Evolutionary conservation across 2,888 invertebrate species (phyloP).

Genomic region (Tipula unca): DNA sequence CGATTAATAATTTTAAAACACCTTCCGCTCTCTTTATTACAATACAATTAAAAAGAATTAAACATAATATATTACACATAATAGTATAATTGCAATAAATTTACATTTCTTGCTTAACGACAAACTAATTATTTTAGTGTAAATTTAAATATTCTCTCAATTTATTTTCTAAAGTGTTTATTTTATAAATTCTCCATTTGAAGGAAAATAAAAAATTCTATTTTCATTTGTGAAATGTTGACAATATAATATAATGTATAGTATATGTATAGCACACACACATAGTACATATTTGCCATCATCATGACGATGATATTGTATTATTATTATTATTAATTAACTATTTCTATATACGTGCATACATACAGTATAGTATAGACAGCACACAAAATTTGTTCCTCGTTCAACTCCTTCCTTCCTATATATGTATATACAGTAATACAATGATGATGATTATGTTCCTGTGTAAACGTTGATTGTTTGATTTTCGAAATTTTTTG

Average conservation of each 20-base stretch:
- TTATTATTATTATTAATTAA: not conserved
- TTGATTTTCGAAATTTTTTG: not conserved
- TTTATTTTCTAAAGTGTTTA: constrained; percentile 4
- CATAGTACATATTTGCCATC: not conserved
- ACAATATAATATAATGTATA: not conserved
- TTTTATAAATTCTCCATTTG: not conserved
- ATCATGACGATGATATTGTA: constrained; percentile 8
- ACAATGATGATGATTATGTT: not conserved
- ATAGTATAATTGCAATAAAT: not conserved
- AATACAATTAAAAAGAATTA: no score
- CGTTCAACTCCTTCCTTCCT: not conserved
- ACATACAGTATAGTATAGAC: not conserved
- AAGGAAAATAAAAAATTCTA: not conserved
- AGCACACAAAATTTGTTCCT: not conserved
- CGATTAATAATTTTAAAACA: no score
- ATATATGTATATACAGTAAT: not conserved
- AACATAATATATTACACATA: no score
- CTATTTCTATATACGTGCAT: not conserved
- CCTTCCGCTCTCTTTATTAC: no score
- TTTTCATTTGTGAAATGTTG: not conserved
- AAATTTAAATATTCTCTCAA: constrained; percentile 8
- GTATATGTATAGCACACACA: no score
- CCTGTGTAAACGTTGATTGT: not conserved
- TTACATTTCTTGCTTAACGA: constrained; percentile 8
- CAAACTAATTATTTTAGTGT: constrained; percentile 3